Percentiles rank a stretch among this genome's conserved stretches.
phyloP scores from a whole-genome alignment of 2,888 invertebrate species.

The Scaeva pyrastri region DNA sequence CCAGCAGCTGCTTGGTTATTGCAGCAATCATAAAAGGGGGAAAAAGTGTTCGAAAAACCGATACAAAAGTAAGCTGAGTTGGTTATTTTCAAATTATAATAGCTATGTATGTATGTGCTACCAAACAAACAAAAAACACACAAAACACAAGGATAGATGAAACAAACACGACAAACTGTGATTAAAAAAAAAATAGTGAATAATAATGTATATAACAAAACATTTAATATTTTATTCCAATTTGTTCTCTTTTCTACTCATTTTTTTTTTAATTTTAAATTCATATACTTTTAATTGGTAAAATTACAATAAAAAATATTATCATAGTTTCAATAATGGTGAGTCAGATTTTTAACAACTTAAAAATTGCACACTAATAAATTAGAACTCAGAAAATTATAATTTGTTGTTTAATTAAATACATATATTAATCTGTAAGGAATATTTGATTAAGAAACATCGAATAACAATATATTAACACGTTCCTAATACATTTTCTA shows the following conservation, averaged over 20 bases:
- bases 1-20: no score
- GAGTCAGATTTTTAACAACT: not conserved
- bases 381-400: not conserved
- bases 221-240: conserved; percentile 5
- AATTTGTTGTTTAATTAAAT: not conserved
- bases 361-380: conserved; percentile 10
- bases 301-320: not conserved
- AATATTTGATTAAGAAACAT: not conserved
- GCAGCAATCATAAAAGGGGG: no score
- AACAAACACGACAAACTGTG: not conserved
- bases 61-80: no score
- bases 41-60: no score
- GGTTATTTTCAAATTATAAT: no score
- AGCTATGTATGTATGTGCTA: not conserved
- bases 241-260: not conserved
- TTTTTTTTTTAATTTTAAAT: not conserved
- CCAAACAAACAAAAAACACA: not conserved
- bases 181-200: conserved; percentile 1
- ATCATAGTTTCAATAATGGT: not conserved
- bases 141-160: not conserved
- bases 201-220: conserved; percentile 10
- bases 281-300: not conserved
- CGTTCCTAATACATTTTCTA: not conserved
- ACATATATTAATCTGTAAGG: not conserved
- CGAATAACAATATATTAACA: not conserved